A percentile compares a stretch with the other conserved stretches of the same genome.
These are phyloP conservation scores for Anhinga rufa DNA, from an alignment of 2,113 vertebrate species.

Conservation along the genomic window DNA sequence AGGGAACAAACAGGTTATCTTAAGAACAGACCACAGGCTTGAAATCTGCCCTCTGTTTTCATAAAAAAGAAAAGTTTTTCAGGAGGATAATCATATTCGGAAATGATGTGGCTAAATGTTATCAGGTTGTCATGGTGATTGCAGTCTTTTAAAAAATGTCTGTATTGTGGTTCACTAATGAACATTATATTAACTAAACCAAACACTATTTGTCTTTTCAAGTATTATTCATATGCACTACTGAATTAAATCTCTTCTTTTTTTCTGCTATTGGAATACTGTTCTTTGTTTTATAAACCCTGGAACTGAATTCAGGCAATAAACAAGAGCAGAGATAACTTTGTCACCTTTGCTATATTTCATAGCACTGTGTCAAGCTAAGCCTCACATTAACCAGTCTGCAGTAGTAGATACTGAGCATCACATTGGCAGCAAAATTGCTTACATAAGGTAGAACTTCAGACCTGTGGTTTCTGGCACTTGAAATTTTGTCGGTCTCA, in stretches of 20 bases:
- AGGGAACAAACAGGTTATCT: conserved; percentile 5
- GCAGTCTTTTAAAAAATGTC: conserved; percentile 64
- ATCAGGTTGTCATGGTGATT: conserved; percentile 46
- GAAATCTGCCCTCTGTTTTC: conserved; percentile 38
- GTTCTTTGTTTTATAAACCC: conserved; percentile 20
- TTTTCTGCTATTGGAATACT: background rate
- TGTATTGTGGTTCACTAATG: conserved; percentile 55
- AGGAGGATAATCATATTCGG: conserved; percentile 30
- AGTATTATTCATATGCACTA: conserved; percentile 45
- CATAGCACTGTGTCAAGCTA: background rate
- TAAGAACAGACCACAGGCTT: conserved; percentile 21
- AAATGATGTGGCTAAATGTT: conserved; percentile 53
- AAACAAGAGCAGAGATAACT: conserved; percentile 54
- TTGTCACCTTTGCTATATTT: conserved; percentile 37
- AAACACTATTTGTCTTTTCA: conserved; percentile 58
- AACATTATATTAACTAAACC: conserved; percentile 59
- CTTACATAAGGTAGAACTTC: background rate
- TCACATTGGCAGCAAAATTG: background rate
- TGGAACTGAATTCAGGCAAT: conserved; percentile 44
- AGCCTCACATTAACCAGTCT: background rate
- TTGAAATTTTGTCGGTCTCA: background rate
- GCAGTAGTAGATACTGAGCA: background rate
- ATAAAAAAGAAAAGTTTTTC: conserved; percentile 35
- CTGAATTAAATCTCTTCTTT: background rate
- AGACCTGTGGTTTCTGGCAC: background rate